Evolutionary conservation across 2,113 vertebrate genomes (phyloP).

Genomic region (Dicaeum eximium): DNA sequence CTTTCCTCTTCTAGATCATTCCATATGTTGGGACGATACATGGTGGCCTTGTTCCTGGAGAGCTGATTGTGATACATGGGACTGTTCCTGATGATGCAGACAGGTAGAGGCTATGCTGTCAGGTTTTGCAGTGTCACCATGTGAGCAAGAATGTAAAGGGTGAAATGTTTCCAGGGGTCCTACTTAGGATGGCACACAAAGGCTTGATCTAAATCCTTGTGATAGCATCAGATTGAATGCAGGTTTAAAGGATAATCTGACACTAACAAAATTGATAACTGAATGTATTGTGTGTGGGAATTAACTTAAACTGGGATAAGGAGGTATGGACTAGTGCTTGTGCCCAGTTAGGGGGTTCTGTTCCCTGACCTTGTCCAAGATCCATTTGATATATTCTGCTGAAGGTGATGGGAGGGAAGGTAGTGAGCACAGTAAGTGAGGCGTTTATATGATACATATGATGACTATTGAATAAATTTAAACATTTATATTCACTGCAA

Average conservation of each 20-base stretch:
- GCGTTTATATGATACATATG: background rate
- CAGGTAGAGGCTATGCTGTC: conserved; percentile 71
- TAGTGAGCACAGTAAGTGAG: background rate
- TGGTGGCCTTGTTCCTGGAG: conserved; percentile 79
- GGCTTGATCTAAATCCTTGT: background rate
- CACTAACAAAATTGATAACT: background rate
- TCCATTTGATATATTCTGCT: background rate
- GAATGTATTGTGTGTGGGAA: background rate
- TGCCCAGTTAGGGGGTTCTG: background rate
- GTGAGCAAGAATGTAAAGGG: background rate
- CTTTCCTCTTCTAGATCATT: conserved; percentile 64
- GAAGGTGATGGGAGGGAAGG: background rate
- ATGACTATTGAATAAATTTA: background rate
- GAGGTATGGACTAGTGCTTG: background rate
- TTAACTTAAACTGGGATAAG: background rate
- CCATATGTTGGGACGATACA: conserved; percentile 85
- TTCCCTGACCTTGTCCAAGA: background rate
- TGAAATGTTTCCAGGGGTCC: background rate
- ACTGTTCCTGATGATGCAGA: conserved; percentile 76
- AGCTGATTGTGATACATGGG: conserved; percentile 84
- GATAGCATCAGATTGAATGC: background rate
- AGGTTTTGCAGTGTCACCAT: background rate
- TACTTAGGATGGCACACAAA: background rate
- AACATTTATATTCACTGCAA: background rate
- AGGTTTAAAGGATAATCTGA: background rate